A percentile compares a stretch with the other conserved stretches of the same genome.
Evolutionary conservation across 2,797 vertebrate genomes (phyloP).

Genomic region (Enoplosus armatus): DNA sequence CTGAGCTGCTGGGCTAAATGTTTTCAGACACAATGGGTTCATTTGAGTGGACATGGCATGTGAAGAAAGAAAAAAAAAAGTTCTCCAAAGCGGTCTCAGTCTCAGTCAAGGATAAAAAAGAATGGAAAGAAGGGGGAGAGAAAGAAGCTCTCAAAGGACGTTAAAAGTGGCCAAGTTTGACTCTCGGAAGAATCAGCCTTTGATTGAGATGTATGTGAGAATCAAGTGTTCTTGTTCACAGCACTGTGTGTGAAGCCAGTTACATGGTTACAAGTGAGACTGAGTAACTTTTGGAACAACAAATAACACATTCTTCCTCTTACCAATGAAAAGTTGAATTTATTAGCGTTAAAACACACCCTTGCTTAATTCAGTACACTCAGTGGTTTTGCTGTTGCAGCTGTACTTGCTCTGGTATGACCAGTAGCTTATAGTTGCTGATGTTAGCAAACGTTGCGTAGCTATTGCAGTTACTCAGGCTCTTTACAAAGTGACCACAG

Average conservation of each 20-base stretch:
- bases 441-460: too few species aligned
- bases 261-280: neutral
- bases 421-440: too few species aligned
- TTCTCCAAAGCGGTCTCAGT: constrained; percentile 56
- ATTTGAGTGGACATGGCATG: constrained; percentile 72
- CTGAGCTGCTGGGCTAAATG: constrained; percentile 54
- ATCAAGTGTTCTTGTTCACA: constrained; percentile 49
- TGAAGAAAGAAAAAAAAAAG: constrained; percentile 69
- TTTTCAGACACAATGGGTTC: constrained; percentile 77
- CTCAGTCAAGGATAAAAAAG: constrained; percentile 67
- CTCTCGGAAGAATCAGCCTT: constrained; percentile 67
- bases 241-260: constrained; percentile 36
- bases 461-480: too few species aligned
- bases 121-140: constrained; percentile 61
- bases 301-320: neutral
- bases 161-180: constrained; percentile 44
- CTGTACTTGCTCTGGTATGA: too few species aligned
- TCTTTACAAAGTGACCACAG: too few species aligned
- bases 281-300: neutral
- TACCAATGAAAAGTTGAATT: neutral
- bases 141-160: constrained; percentile 71
- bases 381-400: neutral
- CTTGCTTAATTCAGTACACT: neutral
- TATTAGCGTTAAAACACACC: neutral
- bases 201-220: constrained; percentile 63